Conservation (phyloP, 2,113 vertebrate species). For the Platichthys flesus region DNA sequence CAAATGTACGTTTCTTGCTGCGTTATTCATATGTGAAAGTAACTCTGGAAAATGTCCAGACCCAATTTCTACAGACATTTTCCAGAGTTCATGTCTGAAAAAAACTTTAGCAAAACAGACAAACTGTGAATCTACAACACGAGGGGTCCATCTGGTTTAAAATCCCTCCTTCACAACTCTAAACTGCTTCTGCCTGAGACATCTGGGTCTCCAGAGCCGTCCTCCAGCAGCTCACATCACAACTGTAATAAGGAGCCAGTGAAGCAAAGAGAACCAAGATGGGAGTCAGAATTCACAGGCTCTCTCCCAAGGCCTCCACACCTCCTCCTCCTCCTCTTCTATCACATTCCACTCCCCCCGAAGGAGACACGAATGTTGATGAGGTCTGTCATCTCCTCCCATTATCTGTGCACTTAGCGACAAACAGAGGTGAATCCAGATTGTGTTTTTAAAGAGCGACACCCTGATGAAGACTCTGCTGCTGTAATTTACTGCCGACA, state of each 20-base stretch:
- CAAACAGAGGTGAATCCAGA: constrained; percentile 48
- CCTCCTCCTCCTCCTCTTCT: background rate
- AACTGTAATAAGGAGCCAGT: constrained; percentile 16
- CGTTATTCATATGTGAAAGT: too few species aligned
- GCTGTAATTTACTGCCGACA: constrained; percentile 50
- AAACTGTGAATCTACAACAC: too few species aligned
- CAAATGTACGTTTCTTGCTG: too few species aligned
- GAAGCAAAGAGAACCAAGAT: constrained; percentile 4
- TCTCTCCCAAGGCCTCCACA: constrained; percentile 7
- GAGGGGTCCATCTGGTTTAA: too few species aligned
- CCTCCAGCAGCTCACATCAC: background rate
- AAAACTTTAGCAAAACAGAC: too few species aligned
- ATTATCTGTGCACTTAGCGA: constrained; percentile 43
- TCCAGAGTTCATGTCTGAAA: too few species aligned
- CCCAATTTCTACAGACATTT: too few species aligned
- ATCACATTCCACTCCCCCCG: background rate
- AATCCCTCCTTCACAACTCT: too few species aligned
- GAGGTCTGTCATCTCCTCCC: constrained; percentile 36
- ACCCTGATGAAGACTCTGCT: constrained; percentile 36
- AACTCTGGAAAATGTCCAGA: too few species aligned
- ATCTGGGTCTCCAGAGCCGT: background rate
- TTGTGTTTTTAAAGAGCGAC: constrained; percentile 52
- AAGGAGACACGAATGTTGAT: background rate
- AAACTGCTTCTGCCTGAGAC: background rate
- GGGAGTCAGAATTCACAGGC: constrained; percentile 20